Evolutionary conservation across 2,888 invertebrate species (phyloP), one percentile per base, ranked within the genome.

Genomic region (Amiota communis): DNA sequence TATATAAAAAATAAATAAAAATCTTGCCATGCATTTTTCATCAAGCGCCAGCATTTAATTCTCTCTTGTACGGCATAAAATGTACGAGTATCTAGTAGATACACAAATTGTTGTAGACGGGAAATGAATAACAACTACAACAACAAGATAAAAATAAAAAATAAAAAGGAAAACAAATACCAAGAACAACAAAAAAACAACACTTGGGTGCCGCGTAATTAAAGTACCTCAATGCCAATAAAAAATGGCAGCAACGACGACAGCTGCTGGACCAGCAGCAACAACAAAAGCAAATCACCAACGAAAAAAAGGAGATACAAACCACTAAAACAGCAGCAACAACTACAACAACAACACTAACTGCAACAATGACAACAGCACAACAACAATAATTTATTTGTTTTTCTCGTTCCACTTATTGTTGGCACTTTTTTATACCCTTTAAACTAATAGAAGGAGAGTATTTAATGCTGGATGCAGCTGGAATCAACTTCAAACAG

Each of bases 291-390:
- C 73, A 79, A 73, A 68, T 65, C 73, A 72, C 64, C 74, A 73
- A 65, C 76, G 76, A 75, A 72, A 70, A 75, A 17, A 20, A 11
- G 8, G 10, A 47, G 10, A 49, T 15, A 36, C 12, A 46, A 46
- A 75, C 79, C 71, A 73, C 17, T 36, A 76, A 78, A 83, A 85
- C 85, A 82, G 86, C 80, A 84, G 82, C 81, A 77, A 83, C 49
- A 72, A 46, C 47, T 15, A 75, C 79, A 72, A 83, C 80, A 77
- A 83, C 49, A 69, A 56, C 47, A 47, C 17, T 70, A 72, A 72
- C 67, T 75, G 73, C 76, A 75, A 71, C 75, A 79, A 73, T 70
- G 70, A 71, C 71, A 67, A 70, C 72, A 73, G 70, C 73, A 74
- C 68, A 70, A 11, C 67, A 36, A 71, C 73, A 65, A 74, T 78